These are phyloP conservation scores for Penelope pileata DNA, from an alignment of 2,113 vertebrate genomes.

Conservation along the genomic window DNA sequence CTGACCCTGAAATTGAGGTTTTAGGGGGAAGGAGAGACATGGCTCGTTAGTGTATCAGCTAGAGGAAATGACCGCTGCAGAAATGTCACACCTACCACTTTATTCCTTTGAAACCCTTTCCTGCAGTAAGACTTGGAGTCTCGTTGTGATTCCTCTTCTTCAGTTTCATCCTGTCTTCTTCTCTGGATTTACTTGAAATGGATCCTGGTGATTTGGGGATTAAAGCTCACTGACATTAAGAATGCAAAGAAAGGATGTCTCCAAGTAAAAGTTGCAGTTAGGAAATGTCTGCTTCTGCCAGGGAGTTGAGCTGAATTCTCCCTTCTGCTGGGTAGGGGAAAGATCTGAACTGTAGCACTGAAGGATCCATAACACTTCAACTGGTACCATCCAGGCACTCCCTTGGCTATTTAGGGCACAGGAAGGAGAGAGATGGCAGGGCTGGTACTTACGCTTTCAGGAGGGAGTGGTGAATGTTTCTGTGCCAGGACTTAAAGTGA, in stretches of 20 bases:
- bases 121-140: neutral
- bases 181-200: constrained; percentile 22
- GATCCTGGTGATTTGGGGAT: neutral
- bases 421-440: too few species aligned
- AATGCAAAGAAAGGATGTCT: constrained; percentile 26
- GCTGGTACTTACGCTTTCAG: neutral
- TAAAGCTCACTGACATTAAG: constrained; percentile 31
- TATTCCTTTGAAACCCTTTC: neutral
- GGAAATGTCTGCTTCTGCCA: neutral
- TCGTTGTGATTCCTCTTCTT: neutral
- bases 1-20: neutral
- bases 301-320: neutral
- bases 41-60: neutral
- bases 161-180: constrained; percentile 17
- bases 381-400: neutral
- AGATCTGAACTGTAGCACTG: neutral
- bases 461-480: neutral
- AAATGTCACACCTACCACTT: neutral
- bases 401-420: neutral
- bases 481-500: neutral
- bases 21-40: neutral
- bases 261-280: neutral
- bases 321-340: neutral
- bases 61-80: neutral
- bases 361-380: neutral